These are phyloP conservation scores for Drosophila crucigera DNA, from an alignment of 2,888 invertebrate genomes.

Conservation along the genomic window DNA sequence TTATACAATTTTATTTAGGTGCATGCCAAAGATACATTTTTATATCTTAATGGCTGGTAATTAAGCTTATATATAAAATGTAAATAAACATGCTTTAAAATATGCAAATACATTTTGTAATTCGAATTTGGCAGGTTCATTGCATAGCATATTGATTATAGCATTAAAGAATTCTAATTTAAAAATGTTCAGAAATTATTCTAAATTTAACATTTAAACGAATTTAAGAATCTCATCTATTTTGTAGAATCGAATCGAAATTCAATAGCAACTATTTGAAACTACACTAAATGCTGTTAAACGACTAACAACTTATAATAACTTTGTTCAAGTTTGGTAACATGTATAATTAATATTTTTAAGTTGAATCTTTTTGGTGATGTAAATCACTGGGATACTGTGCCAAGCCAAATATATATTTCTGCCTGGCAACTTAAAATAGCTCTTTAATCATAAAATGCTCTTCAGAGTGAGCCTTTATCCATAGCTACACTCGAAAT, in stretches of 20 bases:
- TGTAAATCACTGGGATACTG: slow-evolving; percentile 4
- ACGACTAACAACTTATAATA: neutral
- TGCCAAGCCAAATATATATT: neutral
- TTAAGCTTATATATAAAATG: neutral
- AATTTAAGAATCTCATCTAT: neutral
- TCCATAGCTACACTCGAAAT: slow-evolving; percentile 1
- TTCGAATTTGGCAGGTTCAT: neutral
- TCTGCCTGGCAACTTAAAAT: slow-evolving; percentile 4
- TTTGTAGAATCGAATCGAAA: neutral
- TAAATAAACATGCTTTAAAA: neutral
- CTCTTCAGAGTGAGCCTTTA: slow-evolving; percentile 2
- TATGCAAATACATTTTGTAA: neutral
- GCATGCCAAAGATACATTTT: neutral
- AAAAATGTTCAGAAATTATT: no score
- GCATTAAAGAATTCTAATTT: neutral
- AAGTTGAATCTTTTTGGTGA: neutral
- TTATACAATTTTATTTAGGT: neutral
- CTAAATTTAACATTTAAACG: neutral
- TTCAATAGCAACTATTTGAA: neutral
- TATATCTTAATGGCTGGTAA: neutral
- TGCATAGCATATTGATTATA: neutral
- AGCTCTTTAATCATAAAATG: slow-evolving; percentile 23
- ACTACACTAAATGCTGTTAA: slow-evolving; percentile 1
- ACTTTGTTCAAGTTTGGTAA: neutral
- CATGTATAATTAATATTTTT: neutral